Base-by-base conservation (phyloP, 37 sponge, comb jelly and placozoan genomes). In the Hexactinellida sp. region DNA sequence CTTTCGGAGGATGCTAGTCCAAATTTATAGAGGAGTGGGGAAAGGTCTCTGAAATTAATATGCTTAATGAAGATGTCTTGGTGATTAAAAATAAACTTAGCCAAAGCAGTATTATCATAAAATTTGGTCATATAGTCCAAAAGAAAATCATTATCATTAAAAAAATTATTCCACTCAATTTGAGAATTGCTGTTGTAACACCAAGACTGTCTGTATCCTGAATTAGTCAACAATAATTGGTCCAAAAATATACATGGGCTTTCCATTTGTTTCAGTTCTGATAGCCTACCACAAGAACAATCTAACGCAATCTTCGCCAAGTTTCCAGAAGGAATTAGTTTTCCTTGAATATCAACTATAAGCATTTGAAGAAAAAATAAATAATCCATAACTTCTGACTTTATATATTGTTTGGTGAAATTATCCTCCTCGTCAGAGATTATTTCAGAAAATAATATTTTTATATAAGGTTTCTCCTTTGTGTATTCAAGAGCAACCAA, bases 91-190 rank as follows among this genome's bases (percentile, higher is more conserved):
- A 63, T 63, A 23, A 63, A 63, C 34, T 63, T 63, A 32, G 76
- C 76, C 13, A 63, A 32, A 63, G 76, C 3, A 63, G 76, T 63
- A 28, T 63, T 63, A 63, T 63, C 76, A 63, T 63, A 63, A n/a
- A 63, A 63, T 28, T 63, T 63, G 28, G 76, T 63, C 25, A 63
- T 63, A n/a, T 63, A 63, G 34, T 63, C 76, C 21, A 63, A n/a
- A 23, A 63, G 34, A 63, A 63, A 63, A 63, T 63, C 76, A n/a
- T 63, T 63, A n/a, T 63, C 76, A n/a, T 63, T 63, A n/a, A 63
- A 63, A 63, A 25, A 32, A 23, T 63, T 7, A 28, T 63, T 63
- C 76, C 76, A 63, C 3, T 63, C 34, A 25, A 63, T n/a, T 28
- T 63, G 3, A 63, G 19, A 63, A 21, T 63, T 7, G 3, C 13